phyloP scores from a whole-genome alignment of 2,113 vertebrate genomes.

The Strix uralensis region DNA sequence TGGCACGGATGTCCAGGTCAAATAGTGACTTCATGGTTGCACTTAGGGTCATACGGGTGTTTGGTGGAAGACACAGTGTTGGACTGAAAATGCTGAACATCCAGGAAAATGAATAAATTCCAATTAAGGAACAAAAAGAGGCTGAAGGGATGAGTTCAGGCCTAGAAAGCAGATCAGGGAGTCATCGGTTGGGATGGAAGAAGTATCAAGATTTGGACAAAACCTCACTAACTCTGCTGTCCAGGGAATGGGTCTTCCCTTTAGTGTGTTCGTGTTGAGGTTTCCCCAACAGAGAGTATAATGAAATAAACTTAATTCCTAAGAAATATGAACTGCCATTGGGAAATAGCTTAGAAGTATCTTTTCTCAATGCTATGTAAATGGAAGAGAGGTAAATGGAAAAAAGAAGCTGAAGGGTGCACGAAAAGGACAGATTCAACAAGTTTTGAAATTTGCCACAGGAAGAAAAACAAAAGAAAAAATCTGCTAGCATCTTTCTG shows the following conservation, averaged over 20 bases:
- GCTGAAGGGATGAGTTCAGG: neutral
- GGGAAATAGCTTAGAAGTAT: neutral
- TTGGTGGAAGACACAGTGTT: neutral
- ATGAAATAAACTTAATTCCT: neutral
- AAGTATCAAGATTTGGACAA: neutral
- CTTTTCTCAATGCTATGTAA: neutral
- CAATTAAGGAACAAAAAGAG: neutral
- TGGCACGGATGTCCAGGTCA: rapidly evolving
- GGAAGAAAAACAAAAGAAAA: neutral
- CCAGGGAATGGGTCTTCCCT: neutral
- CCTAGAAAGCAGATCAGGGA: neutral
- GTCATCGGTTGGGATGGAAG: neutral
- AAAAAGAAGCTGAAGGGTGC: neutral
- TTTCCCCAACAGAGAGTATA: neutral
- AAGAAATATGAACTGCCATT: neutral
- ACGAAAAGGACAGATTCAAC: neutral
- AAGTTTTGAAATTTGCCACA: neutral
- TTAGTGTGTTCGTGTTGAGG: neutral
- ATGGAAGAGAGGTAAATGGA: neutral
- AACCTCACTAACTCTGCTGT: neutral
- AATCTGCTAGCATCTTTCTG: neutral
- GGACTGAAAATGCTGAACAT: neutral
- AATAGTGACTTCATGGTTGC: rapidly evolving
- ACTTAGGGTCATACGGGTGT: neutral
- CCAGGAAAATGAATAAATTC: neutral